Evolutionary conservation across 1,140 invertebrate species (phyloP), one percentile per base, ranked within the genome.

Genomic region (Calliopsis andreniformis): DNA sequence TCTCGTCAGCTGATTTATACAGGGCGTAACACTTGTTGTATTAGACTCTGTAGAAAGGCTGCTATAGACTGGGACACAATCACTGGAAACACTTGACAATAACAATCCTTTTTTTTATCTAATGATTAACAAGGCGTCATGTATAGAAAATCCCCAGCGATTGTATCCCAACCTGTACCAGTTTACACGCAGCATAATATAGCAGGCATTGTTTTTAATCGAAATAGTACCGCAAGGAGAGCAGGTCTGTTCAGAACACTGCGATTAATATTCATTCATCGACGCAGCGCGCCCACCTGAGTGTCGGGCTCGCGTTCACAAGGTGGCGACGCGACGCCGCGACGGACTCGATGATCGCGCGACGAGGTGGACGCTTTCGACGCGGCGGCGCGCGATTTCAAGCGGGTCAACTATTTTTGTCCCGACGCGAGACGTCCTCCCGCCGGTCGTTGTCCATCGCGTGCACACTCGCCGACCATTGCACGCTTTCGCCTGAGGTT

Each of bases 401-500:
- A 78, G n/a, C 68, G 68, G 76, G 68, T 78, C 76, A 64, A 78
- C 76, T 78, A 78, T 78, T 78, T 78, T 72, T 72, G 62, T 63
- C 58, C n/a, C n/a, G 30, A 12, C 47, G 56, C 68, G 23, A 51
- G 68, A 64, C 49, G 51, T 35, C 20, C 49, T 75, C 59, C 23
- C 18, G 14, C 30, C 72, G 32, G 28, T 47, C 58, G 58, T 77
- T 72, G 58, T 63, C 58, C 58, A 56, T 63, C 16, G n/a, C 10
- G 25, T 28, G 32, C 18, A 4, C 43, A 39, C 12, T 42, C 30
- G 5, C 42, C 6, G 16, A 56, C 30, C 23, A 5, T 32, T 23
- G 28, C 16, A 16, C 25, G 66, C 66, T 55, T 68, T 53, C 25
- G 10, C 35, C 0, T 55, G 4, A 10, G 14, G 30, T 18, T 32